These are phyloP conservation scores for Venturia canescens DNA, from an alignment of 1,140 invertebrate genomes.

Conservation along the genomic window DNA sequence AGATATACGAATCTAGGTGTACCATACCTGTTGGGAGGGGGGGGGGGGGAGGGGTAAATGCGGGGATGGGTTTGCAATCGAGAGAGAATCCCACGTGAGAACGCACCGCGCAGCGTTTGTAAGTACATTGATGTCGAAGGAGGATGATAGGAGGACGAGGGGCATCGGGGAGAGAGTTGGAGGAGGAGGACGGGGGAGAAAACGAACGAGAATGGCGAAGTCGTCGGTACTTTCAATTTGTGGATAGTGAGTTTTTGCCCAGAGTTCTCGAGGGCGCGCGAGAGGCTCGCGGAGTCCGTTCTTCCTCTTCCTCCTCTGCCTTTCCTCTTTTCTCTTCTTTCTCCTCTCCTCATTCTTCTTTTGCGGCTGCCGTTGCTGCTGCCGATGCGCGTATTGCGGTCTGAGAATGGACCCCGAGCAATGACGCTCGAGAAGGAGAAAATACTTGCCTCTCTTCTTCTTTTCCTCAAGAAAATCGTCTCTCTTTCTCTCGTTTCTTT, in stretches of 20 bases:
- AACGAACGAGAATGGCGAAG: constrained; percentile 60
- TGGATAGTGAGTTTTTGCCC: constrained; percentile 69
- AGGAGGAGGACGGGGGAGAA: background rate
- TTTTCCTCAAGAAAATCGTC: constrained; percentile 37
- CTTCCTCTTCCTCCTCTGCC: background rate
- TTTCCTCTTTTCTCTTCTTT: background rate
- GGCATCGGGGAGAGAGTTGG: constrained; percentile 37
- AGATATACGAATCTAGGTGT: constrained; percentile 28
- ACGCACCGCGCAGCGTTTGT: constrained; percentile 38
- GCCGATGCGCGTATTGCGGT: constrained; percentile 19
- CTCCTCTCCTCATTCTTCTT: constrained; percentile 23
- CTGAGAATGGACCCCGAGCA: constrained; percentile 47
- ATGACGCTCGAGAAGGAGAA: constrained; percentile 27
- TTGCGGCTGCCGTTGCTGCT: constrained; percentile 7
- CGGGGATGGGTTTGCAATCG: constrained; percentile 38
- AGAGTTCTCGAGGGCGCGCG: constrained; percentile 60
- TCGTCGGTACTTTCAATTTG: constrained; percentile 72
- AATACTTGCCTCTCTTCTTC: constrained; percentile 32
- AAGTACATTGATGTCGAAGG: constrained; percentile 40
- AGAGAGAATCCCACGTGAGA: constrained; percentile 50
- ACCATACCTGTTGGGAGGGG: constrained; percentile 39
- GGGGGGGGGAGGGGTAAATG: background rate
- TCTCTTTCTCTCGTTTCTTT: background rate
- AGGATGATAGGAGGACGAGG: constrained; percentile 38
- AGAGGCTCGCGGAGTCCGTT: constrained; percentile 22